phyloP scores from a whole-genome alignment of 2,113 vertebrate species.

The Dromiciops gliroides region DNA sequence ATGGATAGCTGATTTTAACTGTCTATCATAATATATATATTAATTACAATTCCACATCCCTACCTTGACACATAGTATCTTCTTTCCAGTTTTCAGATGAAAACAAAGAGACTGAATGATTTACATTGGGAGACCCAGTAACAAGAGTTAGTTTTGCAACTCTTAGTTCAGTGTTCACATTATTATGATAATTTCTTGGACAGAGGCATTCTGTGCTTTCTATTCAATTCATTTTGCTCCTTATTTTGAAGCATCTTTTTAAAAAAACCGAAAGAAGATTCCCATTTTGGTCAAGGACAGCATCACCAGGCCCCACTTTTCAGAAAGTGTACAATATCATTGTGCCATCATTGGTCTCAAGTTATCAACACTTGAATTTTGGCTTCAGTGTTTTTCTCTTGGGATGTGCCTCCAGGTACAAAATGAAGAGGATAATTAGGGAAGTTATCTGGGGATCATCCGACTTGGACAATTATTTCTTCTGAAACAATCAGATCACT shows the following conservation, averaged over 20 bases:
- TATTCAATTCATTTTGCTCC: neutral
- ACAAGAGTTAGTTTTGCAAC: neutral
- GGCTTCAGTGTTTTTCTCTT: neutral
- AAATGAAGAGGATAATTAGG: neutral
- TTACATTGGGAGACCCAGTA: neutral
- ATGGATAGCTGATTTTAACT: too few species aligned
- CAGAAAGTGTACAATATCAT: neutral
- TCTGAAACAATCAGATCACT: neutral
- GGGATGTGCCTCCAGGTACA: neutral
- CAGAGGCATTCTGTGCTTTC: neutral
- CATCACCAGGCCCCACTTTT: neutral
- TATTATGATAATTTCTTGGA: neutral
- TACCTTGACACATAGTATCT: neutral
- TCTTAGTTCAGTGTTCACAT: neutral
- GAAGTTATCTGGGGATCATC: constrained; percentile 1
- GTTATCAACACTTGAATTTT: neutral
- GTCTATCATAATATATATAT: neutral
- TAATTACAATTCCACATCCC: neutral
- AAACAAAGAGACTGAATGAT: neutral
- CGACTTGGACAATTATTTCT: constrained; percentile 10
- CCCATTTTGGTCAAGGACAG: neutral
- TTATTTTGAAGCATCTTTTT: neutral
- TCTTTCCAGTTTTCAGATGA: neutral
- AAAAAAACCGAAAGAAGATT: neutral
- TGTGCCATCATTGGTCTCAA: neutral